These are phyloP conservation scores for Mus spretus DNA, from an alignment of 2,797 vertebrate species.

Conservation along the genomic window DNA sequence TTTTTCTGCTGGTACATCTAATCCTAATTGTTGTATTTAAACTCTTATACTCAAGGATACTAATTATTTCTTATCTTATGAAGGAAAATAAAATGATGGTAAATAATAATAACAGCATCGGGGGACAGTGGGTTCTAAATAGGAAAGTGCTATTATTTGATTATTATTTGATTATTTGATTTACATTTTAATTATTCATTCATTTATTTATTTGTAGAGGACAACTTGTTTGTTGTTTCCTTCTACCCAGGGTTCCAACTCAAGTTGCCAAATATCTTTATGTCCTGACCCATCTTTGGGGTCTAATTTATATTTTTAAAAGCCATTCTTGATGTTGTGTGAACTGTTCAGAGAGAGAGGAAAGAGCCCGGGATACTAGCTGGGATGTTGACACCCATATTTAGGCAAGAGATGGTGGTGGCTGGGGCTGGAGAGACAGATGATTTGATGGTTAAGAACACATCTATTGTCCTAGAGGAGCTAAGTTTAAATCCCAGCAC, in stretches of 20 bases:
- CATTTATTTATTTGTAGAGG: background rate
- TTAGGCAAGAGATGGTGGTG: background rate
- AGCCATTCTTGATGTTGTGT: background rate
- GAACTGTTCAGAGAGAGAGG: background rate
- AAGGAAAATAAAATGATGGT: background rate
- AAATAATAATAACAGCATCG: background rate
- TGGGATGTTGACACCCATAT: fast-evolving
- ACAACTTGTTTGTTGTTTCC: background rate
- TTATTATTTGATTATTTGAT: background rate
- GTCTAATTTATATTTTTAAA: background rate
- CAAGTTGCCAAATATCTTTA: background rate
- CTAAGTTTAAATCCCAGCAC: too few species aligned
- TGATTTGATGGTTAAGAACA: background rate
- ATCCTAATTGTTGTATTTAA: conserved; percentile 52
- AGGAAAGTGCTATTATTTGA: background rate
- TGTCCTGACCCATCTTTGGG: background rate
- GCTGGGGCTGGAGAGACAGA: background rate
- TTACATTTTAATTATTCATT: too few species aligned
- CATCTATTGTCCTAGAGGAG: background rate
- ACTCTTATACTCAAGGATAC: conserved; percentile 4
- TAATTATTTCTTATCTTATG: conserved; percentile 3
- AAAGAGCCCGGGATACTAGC: background rate
- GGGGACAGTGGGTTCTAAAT: background rate
- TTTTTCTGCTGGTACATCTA: conserved; percentile 32
- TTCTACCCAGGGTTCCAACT: background rate